These are phyloP conservation scores for Heteronetta atricapilla DNA, from an alignment of 2,113 vertebrate genomes.

Conservation along the genomic window DNA sequence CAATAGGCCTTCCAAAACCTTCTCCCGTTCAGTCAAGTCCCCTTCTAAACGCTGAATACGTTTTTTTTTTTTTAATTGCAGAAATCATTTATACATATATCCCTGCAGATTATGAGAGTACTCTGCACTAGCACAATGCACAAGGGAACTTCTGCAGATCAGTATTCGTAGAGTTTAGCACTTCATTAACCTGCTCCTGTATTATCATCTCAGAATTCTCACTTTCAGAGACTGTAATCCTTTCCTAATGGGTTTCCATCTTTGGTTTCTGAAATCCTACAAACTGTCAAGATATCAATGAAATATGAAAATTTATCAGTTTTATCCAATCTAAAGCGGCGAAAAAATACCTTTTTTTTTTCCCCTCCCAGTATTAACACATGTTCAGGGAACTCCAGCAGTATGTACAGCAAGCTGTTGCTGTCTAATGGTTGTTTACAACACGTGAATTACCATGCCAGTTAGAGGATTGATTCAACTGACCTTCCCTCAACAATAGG, in stretches of 20 bases:
- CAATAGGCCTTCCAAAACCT: background rate
- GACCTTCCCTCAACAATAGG: background rate
- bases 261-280: background rate
- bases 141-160: background rate
- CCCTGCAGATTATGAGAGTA: background rate
- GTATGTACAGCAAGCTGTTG: background rate
- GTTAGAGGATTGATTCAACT: background rate
- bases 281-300: background rate
- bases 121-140: background rate
- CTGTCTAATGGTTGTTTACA: background rate
- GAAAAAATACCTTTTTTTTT: background rate
- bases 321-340: background rate
- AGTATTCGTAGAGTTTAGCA: background rate
- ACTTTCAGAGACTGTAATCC: background rate
- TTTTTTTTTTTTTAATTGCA: background rate
- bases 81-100: background rate
- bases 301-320: background rate
- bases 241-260: background rate
- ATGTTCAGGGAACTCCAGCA: background rate
- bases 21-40: background rate
- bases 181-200: background rate
- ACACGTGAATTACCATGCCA: background rate
- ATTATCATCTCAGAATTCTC: background rate
- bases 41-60: background rate
- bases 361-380: background rate